Evolutionary conservation across 2,113 vertebrate genomes (phyloP).

Genomic region (Potamarius usumacintae): DNA sequence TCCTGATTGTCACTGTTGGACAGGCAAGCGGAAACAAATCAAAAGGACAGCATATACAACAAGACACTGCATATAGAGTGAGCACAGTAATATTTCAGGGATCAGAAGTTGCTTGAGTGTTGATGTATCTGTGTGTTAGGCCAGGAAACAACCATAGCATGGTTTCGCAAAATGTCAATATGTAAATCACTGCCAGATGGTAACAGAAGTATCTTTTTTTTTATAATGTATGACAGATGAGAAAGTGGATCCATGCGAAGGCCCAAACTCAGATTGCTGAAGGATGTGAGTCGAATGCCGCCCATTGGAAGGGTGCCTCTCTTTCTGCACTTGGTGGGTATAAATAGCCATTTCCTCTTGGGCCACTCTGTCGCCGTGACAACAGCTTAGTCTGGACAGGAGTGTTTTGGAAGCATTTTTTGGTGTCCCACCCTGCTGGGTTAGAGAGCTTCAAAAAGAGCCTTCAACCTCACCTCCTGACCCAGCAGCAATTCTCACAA

Average conservation of each 20-base stretch:
- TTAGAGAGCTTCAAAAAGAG: slow-evolving; percentile 48
- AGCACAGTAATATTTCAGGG: background rate
- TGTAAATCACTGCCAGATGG: background rate
- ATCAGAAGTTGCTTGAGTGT: background rate
- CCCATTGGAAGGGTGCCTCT: slow-evolving; percentile 56
- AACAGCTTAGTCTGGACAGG: slow-evolving; percentile 44
- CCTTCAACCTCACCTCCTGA: slow-evolving; percentile 35
- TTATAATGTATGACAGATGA: background rate
- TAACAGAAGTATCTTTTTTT: background rate
- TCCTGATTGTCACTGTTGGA: slow-evolving; percentile 18
- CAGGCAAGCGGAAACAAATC: background rate
- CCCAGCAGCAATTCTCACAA: slow-evolving; percentile 27
- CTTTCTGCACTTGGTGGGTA: slow-evolving; percentile 42
- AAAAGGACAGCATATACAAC: background rate
- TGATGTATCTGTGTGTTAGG: background rate
- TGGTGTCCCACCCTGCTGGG: slow-evolving; percentile 40
- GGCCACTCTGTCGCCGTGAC: slow-evolving; percentile 40
- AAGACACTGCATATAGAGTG: background rate
- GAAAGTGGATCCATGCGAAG: slow-evolving; percentile 2
- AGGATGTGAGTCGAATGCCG: slow-evolving; percentile 29
- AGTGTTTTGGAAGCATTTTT: slow-evolving; percentile 26
- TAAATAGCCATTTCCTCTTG: slow-evolving; percentile 59
- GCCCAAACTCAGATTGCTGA: slow-evolving; percentile 13
- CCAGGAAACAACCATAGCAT: background rate
- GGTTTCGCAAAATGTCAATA: background rate